These are phyloP conservation scores for Malacosoma neustria DNA, from an alignment of 2,888 invertebrate genomes.

Conservation along the genomic window DNA sequence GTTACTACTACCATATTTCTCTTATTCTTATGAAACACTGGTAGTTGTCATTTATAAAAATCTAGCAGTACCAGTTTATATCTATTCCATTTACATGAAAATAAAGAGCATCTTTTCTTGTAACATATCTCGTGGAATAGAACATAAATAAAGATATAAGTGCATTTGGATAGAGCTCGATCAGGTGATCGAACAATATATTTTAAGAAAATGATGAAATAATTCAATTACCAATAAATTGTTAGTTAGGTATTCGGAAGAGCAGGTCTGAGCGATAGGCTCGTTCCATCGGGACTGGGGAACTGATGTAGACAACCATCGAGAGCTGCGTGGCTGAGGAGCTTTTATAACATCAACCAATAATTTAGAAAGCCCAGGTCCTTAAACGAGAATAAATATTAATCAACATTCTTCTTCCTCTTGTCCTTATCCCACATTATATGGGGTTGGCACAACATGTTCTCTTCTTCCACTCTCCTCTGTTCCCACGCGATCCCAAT, in stretches of 20 bases:
- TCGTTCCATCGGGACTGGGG: constrained; percentile 76
- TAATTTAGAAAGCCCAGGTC: constrained; percentile 71
- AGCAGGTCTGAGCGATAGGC: constrained; percentile 63
- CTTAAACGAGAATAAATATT: constrained; percentile 9
- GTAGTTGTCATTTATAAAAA: no score
- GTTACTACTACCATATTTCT: no score
- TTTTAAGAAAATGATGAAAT: no score
- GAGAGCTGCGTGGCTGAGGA: constrained; percentile 76
- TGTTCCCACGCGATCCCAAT: neutral
- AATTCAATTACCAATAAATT: constrained; percentile 82
- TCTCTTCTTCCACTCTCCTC: no score
- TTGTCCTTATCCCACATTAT: no score
- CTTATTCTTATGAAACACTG: no score
- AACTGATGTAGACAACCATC: constrained; percentile 89
- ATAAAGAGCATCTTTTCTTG: no score
- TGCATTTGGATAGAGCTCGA: neutral
- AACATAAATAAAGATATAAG: neutral
- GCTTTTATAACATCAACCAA: constrained; percentile 73
- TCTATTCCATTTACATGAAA: no score
- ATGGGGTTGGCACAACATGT: no score
- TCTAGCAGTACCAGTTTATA: no score
- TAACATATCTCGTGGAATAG: no score
- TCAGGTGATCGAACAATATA: constrained; percentile 7
- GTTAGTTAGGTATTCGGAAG: constrained; percentile 89
- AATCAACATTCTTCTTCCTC: no score